Conservation (phyloP, 2,888 invertebrate genomes). For the Hanleya hanleyi region DNA sequence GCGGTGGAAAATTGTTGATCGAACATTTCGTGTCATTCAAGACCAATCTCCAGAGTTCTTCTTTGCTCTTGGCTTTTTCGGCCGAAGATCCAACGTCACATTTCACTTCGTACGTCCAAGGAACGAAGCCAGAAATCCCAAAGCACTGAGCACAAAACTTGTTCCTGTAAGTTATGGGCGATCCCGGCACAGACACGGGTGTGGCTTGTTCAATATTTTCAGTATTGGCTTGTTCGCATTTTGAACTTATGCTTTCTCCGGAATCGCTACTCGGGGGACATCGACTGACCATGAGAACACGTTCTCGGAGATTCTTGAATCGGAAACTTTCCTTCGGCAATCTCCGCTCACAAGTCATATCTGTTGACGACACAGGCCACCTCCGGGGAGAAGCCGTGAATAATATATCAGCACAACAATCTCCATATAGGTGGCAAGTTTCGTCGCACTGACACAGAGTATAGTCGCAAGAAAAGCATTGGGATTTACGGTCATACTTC, state of each 20-base stretch:
- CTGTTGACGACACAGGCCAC: too few species aligned
- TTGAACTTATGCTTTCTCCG: not conserved
- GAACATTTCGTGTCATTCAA: not conserved
- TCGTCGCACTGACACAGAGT: not conserved
- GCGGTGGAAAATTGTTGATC: not conserved
- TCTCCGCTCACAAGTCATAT: too few species aligned
- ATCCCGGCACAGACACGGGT: not conserved
- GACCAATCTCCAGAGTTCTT: not conserved
- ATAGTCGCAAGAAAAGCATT: not conserved
- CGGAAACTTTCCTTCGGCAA: not conserved
- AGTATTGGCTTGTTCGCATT: not conserved
- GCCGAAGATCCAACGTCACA: not conserved
- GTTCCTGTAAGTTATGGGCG: not conserved
- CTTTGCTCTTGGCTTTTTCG: not conserved
- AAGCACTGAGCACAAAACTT: not conserved
- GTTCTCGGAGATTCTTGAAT: not conserved
- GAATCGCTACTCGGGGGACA: not conserved
- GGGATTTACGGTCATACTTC: not conserved
- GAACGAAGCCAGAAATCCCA: not conserved
- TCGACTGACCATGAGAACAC: not conserved
- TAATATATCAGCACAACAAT: not conserved
- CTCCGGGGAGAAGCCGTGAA: not conserved
- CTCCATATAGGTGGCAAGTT: not conserved
- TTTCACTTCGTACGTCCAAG: not conserved
- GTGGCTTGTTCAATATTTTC: not conserved